A percentile compares a stretch with the other conserved stretches of the same genome.
Evolutionary conservation across 1,140 invertebrate genomes (phyloP).

Genomic region (Pygmarrhopalites habei): DNA sequence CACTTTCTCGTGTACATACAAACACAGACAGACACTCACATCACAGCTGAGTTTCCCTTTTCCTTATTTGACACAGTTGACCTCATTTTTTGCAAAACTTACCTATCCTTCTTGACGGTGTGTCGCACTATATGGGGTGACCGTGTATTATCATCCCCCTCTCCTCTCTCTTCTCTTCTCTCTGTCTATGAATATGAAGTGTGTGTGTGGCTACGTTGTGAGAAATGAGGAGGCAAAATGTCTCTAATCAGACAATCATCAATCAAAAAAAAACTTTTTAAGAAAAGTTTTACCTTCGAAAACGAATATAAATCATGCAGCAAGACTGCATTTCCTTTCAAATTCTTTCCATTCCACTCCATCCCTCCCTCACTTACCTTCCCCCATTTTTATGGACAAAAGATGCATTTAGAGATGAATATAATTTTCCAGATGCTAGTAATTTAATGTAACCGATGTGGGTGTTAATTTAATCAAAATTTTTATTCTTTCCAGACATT

Average conservation of each 20-base stretch:
- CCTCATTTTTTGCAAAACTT: conserved; percentile 13
- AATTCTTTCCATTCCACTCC: not conserved
- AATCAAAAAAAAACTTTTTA: not conserved
- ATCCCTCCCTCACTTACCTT: not conserved
- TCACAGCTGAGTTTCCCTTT: conserved; percentile 21
- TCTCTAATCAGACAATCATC: not conserved
- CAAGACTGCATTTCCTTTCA: not conserved
- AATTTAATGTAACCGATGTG: too few species aligned
- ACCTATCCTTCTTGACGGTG: not conserved
- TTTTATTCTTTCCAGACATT: conserved; percentile 73
- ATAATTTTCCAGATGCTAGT: too few species aligned
- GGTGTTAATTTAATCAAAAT: too few species aligned
- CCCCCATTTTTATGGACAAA: not conserved
- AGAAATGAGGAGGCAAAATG: not conserved
- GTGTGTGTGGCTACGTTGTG: not conserved
- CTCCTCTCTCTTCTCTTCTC: not conserved
- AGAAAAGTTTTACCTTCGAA: not conserved
- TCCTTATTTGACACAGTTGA: conserved; percentile 27
- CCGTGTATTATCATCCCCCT: too few species aligned
- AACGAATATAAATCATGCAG: not conserved
- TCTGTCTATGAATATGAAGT: not conserved
- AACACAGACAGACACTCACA: conserved; percentile 14
- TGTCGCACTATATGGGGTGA: not conserved
- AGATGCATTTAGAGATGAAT: too few species aligned
- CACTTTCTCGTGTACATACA: conserved; percentile 2